These are phyloP conservation scores for Venustaconcha ellipsiformis DNA, from an alignment of 1,140 invertebrate species.

Conservation along the genomic window DNA sequence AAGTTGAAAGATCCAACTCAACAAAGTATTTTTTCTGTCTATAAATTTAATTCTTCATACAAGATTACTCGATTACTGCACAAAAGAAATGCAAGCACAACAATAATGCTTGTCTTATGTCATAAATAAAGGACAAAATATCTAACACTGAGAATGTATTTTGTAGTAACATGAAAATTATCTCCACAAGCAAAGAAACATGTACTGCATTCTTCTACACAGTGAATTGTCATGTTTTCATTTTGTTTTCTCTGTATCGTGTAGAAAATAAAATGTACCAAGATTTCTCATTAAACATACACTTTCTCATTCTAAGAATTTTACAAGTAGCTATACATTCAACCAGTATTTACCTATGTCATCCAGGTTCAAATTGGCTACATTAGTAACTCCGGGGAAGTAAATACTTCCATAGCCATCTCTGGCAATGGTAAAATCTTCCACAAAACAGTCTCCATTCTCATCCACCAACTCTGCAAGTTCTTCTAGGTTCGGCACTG, in stretches of 20 bases:
- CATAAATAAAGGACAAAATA: too few species aligned
- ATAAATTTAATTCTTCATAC: too few species aligned
- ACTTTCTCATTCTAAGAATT: background rate
- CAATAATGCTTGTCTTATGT: too few species aligned
- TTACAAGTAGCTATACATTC: background rate
- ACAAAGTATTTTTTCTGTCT: too few species aligned
- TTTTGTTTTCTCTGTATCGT: background rate
- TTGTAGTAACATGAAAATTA: too few species aligned
- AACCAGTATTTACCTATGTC: constrained; percentile 76
- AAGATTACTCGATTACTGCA: too few species aligned
- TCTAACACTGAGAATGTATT: too few species aligned
- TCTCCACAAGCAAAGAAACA: too few species aligned
- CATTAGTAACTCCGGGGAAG: constrained; percentile 84
- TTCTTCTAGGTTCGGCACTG: constrained; percentile 84
- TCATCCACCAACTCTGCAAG: constrained; percentile 75
- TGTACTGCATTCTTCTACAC: too few species aligned
- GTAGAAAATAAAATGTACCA: background rate
- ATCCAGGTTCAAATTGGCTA: constrained; percentile 91
- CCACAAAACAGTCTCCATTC: constrained; percentile 85
- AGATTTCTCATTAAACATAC: background rate
- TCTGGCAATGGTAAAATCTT: constrained; percentile 91
- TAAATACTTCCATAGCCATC: constrained; percentile 93
- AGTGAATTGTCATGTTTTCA: background rate
- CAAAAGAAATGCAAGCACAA: too few species aligned
- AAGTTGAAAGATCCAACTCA: too few species aligned